These are phyloP conservation scores for Xylota segnis DNA, from an alignment of 2,888 invertebrate genomes.

Conservation along the genomic window DNA sequence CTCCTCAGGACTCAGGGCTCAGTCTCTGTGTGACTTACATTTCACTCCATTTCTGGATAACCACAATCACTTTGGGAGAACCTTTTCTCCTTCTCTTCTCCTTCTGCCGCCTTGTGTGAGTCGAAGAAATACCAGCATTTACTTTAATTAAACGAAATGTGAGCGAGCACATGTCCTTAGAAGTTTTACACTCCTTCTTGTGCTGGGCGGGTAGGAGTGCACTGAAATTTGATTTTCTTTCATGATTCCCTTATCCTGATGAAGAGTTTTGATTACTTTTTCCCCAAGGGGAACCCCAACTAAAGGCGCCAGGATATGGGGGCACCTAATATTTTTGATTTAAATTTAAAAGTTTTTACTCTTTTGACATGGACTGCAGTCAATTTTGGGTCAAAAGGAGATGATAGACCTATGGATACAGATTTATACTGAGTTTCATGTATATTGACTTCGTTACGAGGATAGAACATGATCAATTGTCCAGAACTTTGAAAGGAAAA, in stretches of 20 bases:
- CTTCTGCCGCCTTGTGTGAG: not conserved
- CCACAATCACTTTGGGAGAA: conserved; percentile 70
- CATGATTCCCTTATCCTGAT: conserved; percentile 56
- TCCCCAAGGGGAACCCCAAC: not conserved
- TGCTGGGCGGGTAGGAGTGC: not conserved
- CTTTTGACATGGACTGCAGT: not conserved
- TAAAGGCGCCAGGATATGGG: not conserved
- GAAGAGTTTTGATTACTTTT: conserved; percentile 71
- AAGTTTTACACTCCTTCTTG: conserved; percentile 13
- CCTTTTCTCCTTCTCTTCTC: conserved; percentile 3
- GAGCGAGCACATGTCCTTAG: conserved; percentile 54
- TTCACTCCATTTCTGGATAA: conserved; percentile 71
- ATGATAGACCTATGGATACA: no score
- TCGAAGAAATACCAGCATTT: conserved; percentile 41
- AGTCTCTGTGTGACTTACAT: conserved; percentile 45
- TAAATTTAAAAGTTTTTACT: conserved; percentile 35
- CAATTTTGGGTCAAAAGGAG: not conserved
- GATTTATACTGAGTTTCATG: no score
- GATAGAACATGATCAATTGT: no score
- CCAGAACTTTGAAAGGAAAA: no score
- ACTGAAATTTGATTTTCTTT: conserved; percentile 72
- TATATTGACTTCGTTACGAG: no score
- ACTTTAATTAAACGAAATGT: conserved; percentile 73
- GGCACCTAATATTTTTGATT: conserved; percentile 22
- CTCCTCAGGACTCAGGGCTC: conserved; percentile 34